phyloP scores from a whole-genome alignment of 2,888 invertebrate genomes.

The Argynnis bischoffii region DNA sequence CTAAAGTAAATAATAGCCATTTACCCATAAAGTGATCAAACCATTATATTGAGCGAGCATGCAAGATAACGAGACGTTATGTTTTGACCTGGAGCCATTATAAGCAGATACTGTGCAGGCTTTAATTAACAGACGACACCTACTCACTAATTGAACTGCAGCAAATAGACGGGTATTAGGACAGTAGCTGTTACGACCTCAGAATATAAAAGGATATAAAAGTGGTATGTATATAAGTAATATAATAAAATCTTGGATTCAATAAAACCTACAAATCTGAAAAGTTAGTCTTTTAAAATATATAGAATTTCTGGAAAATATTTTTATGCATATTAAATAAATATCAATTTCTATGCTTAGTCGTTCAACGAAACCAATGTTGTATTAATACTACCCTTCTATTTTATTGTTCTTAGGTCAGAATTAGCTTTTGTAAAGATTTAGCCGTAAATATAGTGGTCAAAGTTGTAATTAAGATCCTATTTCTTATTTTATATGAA shows the following conservation, averaged over 20 bases:
- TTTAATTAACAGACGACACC: slow-evolving; percentile 54
- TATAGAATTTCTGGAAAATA: too few relatives aligned
- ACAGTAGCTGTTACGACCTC: slow-evolving; percentile 34
- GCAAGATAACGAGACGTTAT: slow-evolving; percentile 17
- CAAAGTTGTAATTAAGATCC: too few relatives aligned
- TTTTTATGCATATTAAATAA: too few relatives aligned
- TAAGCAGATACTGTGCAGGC: slow-evolving; percentile 36
- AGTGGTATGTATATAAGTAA: not conserved
- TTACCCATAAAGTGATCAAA: not conserved
- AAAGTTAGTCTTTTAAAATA: not conserved
- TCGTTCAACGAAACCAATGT: too few relatives aligned
- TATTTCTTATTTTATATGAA: too few relatives aligned
- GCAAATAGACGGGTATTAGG: slow-evolving; percentile 48
- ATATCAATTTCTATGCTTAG: too few relatives aligned
- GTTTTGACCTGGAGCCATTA: slow-evolving; percentile 27
- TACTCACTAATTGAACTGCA: slow-evolving; percentile 44
- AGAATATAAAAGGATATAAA: slow-evolving; percentile 2
- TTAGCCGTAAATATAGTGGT: too few relatives aligned
- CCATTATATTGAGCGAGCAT: not conserved
- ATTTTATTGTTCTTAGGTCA: too few relatives aligned
- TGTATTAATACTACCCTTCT: too few relatives aligned
- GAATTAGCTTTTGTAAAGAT: too few relatives aligned
- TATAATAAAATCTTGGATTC: too few relatives aligned
- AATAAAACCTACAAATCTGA: not conserved
- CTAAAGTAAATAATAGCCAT: not conserved